Evolutionary conservation across 92 coral and sea anemone species (phyloP).

Genomic region (Epizoanthus illoricatus): DNA sequence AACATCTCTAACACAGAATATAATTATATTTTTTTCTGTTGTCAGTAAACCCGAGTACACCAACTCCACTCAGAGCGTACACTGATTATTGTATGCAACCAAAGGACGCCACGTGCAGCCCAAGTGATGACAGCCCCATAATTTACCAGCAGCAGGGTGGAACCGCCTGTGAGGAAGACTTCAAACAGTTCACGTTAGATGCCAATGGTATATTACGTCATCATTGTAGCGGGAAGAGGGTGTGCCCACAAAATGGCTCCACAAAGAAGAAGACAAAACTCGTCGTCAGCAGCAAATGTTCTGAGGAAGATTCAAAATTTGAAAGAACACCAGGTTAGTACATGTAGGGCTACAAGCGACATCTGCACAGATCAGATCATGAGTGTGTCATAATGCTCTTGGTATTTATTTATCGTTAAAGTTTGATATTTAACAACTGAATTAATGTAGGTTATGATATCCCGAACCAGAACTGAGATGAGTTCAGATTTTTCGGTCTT

Average conservation of each 20-base stretch:
- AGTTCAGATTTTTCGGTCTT: too few species aligned
- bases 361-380: neutral
- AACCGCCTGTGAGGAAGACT: conserved; percentile 38
- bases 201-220: conserved; percentile 46
- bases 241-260: conserved; percentile 58
- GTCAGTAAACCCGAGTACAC: conserved; percentile 45
- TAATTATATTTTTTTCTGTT: neutral
- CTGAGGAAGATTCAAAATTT: conserved; percentile 59
- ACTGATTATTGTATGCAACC: conserved; percentile 58
- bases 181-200: conserved; percentile 13
- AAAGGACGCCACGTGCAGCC: conserved; percentile 38
- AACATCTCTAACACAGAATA: neutral
- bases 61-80: conserved; percentile 61
- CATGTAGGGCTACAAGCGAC: neutral
- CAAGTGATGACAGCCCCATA: conserved; percentile 33
- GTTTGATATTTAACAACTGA: too few species aligned
- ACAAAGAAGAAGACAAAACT: conserved; percentile 25
- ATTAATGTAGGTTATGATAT: too few species aligned
- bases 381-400: neutral
- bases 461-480: too few species aligned
- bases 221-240: conserved; percentile 52
- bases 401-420: neutral
- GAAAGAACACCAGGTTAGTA: conserved; percentile 52
- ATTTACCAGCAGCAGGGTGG: conserved; percentile 37
- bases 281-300: conserved; percentile 52